Base-by-base conservation (phyloP, 2,888 invertebrate genomes). In the Leptopilina myrica region DNA sequence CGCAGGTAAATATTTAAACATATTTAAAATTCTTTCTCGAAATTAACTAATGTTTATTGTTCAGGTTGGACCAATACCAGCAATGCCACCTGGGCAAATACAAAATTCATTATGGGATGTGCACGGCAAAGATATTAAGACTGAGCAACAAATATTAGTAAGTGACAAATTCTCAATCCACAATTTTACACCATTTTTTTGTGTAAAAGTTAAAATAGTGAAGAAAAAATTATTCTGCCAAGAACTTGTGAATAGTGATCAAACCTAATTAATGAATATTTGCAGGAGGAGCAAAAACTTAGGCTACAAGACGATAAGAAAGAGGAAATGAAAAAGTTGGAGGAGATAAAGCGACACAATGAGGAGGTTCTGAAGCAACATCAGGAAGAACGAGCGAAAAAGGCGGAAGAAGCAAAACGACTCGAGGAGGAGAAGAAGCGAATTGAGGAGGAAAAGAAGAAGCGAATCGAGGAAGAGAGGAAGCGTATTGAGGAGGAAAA, bases 381-480 rank as follows among this genome's bases (percentile, higher is more conserved):
- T 46, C 87, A 89, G 73, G 89, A 90, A 79, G 90, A 91, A n/a
- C 82, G 88, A 46, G 87, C 85, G 2, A 84, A 87, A 76, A 87
- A 88, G 76, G 85, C 84, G 5, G 89, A 90, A 73, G 90, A 89
- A 64, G 87, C 88, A 3, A 91, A 89, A 80, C 93, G 93, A 78
- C 93, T 92, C 82, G 93, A 93, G 26, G 93, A 92, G 1, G 93
- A 93, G 65, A 93, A 93, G 78, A 92, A 92, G 81, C 89, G 92
- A 53, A 92, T 93, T 82, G 93, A 93, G 81, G 93, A 93, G 80
- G 93, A 93, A 77, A 91, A 91, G 78, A 92, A 93, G 78, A 91
- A 91, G 78, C 92, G 90, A 86, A 89, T 92, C 83, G 91, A 90
- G 79, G 90, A 92, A 83, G 93, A 93, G 78, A 91, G 91, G 78